Evolutionary conservation across 2,113 vertebrate species (phyloP).

Genomic region (Ochotona princeps): DNA sequence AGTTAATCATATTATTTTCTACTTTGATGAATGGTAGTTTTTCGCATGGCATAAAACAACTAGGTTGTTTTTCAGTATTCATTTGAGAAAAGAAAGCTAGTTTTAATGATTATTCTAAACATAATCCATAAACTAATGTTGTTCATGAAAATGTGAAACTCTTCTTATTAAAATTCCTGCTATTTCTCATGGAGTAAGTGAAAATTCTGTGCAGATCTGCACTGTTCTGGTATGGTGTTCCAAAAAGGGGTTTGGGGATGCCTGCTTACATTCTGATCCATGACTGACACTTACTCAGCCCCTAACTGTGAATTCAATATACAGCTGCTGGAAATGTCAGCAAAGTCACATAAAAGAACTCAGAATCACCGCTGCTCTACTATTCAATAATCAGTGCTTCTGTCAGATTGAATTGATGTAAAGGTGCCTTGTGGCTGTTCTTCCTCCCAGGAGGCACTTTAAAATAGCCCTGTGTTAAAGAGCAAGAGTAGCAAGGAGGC

Average conservation of each 20-base stretch:
- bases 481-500: not conserved
- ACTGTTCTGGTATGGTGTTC: conserved; percentile 33
- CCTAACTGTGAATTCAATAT: conserved; percentile 61
- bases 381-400: conserved; percentile 42
- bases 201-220: conserved; percentile 52
- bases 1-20: conserved; percentile 16
- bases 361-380: conserved; percentile 25
- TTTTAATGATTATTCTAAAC: conserved; percentile 30
- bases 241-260: conserved; percentile 19
- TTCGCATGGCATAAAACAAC: not conserved
- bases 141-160: conserved; percentile 24
- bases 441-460: not conserved
- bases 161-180: not conserved
- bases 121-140: not conserved
- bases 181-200: conserved; percentile 41
- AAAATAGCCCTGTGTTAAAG: conserved; percentile 1
- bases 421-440: not conserved
- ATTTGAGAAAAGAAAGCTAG: not conserved
- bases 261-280: conserved; percentile 45
- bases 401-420: conserved; percentile 27
- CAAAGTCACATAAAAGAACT: conserved; percentile 58
- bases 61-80: not conserved
- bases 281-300: conserved; percentile 42
- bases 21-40: not conserved
- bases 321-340: conserved; percentile 67